Conservation (phyloP, 2,888 invertebrate genomes). For the Venustoraphidia nigricollis region DNA sequence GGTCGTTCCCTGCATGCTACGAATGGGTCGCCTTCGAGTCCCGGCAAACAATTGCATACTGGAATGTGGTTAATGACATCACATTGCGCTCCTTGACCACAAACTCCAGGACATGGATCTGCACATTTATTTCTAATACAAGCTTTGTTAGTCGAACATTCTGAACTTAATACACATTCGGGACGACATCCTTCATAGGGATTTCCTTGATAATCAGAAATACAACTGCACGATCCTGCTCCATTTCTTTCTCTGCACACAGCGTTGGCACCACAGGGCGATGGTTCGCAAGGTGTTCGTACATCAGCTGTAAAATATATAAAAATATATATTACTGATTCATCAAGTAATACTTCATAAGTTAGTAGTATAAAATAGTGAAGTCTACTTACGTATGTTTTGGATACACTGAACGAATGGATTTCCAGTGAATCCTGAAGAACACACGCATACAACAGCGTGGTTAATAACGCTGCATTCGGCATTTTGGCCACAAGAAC, state of each 20-base stretch:
- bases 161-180: constrained; percentile 74
- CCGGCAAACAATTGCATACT: constrained; percentile 61
- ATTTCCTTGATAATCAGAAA: constrained; percentile 69
- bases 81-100: constrained; percentile 71
- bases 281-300: constrained; percentile 65
- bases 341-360: not conserved
- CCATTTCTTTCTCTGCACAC: constrained; percentile 61
- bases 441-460: constrained; percentile 67
- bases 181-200: constrained; percentile 77
- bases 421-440: constrained; percentile 61
- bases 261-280: constrained; percentile 77
- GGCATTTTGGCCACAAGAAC: constrained; percentile 64
- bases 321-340: not conserved
- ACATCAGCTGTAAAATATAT: constrained; percentile 32
- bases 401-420: constrained; percentile 63
- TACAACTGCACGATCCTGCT: constrained; percentile 66
- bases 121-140: constrained; percentile 71
- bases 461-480: constrained; percentile 68
- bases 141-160: constrained; percentile 68
- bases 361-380: constrained; percentile 2
- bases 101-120: constrained; percentile 76
- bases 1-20: constrained; percentile 29
- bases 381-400: constrained; percentile 31
- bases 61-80: constrained; percentile 74
- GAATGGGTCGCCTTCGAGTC: constrained; percentile 63